phyloP scores from a whole-genome alignment of 1,140 invertebrate species.

The Lasaia peninsularis region DNA sequence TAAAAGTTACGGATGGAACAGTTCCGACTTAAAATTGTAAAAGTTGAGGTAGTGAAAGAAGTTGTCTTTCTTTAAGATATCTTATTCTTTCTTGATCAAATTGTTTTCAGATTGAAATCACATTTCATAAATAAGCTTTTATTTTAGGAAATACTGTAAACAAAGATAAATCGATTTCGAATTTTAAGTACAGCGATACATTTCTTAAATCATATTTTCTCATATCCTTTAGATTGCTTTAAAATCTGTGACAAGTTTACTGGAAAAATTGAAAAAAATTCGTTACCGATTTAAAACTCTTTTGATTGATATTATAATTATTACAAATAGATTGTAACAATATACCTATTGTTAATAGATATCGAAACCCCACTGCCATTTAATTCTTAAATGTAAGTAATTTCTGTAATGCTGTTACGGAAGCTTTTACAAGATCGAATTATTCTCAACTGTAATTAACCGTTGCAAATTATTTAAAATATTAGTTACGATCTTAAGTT shows the following conservation, averaged over 20 bases:
- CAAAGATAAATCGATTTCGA: too few species aligned
- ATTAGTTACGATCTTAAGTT: too few species aligned
- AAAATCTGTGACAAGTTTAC: too few species aligned
- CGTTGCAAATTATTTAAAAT: too few species aligned
- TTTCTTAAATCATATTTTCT: too few species aligned
- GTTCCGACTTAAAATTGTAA: slow-evolving; percentile 36
- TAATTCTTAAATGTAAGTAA: background rate
- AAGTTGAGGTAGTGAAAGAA: slow-evolving; percentile 29
- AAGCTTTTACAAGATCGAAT: background rate
- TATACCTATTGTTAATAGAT: background rate
- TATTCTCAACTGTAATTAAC: background rate
- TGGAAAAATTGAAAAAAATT: too few species aligned
- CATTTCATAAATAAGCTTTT: too few species aligned
- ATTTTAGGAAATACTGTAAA: too few species aligned
- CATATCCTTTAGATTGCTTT: too few species aligned
- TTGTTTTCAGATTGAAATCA: slow-evolving; percentile 13
- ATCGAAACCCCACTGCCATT: slow-evolving; percentile 5
- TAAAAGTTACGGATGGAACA: slow-evolving; percentile 27
- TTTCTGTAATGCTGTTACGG: background rate
- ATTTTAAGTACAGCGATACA: too few species aligned
- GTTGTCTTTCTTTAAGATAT: slow-evolving; percentile 25
- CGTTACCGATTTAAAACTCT: too few species aligned
- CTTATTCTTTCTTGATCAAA: slow-evolving; percentile 20
- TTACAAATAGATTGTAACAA: background rate
- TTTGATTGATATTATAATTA: too few species aligned